These are phyloP conservation scores for Suncus etruscus DNA, from an alignment of 2,113 vertebrate species.

Conservation along the genomic window DNA sequence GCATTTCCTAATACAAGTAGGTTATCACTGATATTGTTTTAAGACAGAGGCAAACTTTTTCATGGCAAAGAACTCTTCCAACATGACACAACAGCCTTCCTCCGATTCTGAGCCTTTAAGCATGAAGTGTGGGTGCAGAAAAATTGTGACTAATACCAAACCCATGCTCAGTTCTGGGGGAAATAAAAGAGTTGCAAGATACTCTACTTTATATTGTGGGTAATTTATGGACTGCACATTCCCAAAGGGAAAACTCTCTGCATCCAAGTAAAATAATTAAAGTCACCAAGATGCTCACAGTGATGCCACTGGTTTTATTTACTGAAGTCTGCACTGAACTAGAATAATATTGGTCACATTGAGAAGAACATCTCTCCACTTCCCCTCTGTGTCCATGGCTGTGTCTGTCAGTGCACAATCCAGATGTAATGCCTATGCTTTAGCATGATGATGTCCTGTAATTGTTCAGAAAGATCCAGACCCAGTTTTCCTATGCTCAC, in stretches of 20 bases:
- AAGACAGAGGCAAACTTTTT: neutral
- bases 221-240: neutral
- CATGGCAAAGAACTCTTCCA: neutral
- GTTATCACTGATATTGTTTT: too few relatives aligned
- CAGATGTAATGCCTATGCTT: neutral
- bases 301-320: neutral
- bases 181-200: neutral
- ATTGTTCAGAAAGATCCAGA: too few relatives aligned
- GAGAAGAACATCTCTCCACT: too few relatives aligned
- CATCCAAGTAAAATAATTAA: neutral
- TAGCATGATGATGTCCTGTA: neutral
- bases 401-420: neutral
- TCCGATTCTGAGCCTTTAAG: neutral
- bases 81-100: neutral
- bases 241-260: neutral
- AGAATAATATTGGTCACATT: neutral
- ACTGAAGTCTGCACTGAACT: neutral
- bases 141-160: constrained; percentile 30
- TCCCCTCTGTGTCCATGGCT: neutral
- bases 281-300: neutral
- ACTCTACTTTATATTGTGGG: neutral
- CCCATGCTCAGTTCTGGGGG: neutral
- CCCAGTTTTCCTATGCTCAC: neutral
- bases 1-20: too few relatives aligned
- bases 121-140: neutral